Conservation (phyloP, 2,113 vertebrate species). For the Lonchura striata region DNA sequence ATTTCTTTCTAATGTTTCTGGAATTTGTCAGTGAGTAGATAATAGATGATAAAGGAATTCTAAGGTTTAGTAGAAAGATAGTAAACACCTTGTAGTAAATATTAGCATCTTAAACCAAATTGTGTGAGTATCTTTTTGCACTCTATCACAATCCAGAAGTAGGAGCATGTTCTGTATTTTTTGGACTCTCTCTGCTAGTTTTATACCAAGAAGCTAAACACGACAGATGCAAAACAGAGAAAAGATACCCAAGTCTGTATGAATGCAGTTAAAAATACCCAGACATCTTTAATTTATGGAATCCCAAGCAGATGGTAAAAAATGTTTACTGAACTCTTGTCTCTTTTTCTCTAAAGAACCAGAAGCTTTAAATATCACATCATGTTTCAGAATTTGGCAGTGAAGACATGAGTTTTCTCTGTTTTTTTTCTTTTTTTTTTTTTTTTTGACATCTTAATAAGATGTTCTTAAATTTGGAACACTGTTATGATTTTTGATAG, state of each 20-base stretch:
- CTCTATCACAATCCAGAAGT: background rate
- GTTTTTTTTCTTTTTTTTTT: background rate
- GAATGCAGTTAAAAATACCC: constrained; percentile 56
- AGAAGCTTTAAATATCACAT: constrained; percentile 57
- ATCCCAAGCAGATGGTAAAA: constrained; percentile 67
- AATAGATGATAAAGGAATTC: background rate
- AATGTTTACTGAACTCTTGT: constrained; percentile 53
- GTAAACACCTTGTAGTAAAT: constrained; percentile 12
- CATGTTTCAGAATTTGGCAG: constrained; percentile 30
- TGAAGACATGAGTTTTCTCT: background rate
- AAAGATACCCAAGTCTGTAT: constrained; percentile 32
- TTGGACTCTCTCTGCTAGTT: background rate
- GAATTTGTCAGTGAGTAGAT: background rate
- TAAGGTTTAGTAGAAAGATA: background rate
- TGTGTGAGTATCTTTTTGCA: background rate
- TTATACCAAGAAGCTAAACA: constrained; percentile 14
- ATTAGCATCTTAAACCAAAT: background rate
- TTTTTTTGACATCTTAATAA: background rate
- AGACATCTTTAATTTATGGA: constrained; percentile 71
- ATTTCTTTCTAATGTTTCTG: background rate
- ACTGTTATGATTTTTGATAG: background rate
- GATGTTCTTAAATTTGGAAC: background rate
- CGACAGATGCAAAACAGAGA: constrained; percentile 37
- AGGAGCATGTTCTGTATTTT: background rate
- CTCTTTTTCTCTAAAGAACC: constrained; percentile 33